Evolutionary conservation across 2,888 invertebrate genomes (phyloP), one percentile per base, ranked within the genome.

Genomic region (Drosophila recens): DNA sequence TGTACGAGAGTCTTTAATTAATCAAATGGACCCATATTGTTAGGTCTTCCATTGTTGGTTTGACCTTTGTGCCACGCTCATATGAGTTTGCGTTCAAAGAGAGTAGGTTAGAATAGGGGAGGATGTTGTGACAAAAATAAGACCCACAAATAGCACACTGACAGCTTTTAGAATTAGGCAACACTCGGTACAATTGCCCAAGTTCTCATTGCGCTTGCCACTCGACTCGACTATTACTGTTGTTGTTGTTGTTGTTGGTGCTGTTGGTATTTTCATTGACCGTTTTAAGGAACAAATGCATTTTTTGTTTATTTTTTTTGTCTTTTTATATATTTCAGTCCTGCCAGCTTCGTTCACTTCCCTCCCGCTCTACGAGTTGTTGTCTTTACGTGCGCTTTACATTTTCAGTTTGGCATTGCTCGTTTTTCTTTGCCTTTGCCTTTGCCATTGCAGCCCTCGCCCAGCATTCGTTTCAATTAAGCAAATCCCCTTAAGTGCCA

Each of bases 401-500:
- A 78, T 74, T 78, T 77, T 79, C 70, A 77, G 64, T 73, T 66
- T 59, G 64, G 45, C 77, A 72, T 72, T 68, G 76, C 71, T 27
- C 59, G 68, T 62, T 46, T 57, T 67, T 68, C 62, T 57, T 38
- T 72, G 67, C 54, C 67, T 52, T 72, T 72, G 67, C 53, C 67
- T 53, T 72, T 72, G 67, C 54, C 67, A 51, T 72, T 65, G 67
- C 59, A 63, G 63, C 67, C 61, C 66, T 75, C 57, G 67, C 71
- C 74, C 66, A 72, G 82, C 75, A 83, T 88, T 90, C 87, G 79
- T 86, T 90, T 89, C 89, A 89, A 89, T 89, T 89, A 89, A 89
- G 82, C 89, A 89, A 90, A 89, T 90, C 90, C 90, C 87, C 90
- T 79, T 90, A 90, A 90, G 89, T 89, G 90, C 72, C 90, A 75